Evolutionary conservation across 2,888 invertebrate species (phyloP).

Genomic region (Calameuta pallipes): DNA sequence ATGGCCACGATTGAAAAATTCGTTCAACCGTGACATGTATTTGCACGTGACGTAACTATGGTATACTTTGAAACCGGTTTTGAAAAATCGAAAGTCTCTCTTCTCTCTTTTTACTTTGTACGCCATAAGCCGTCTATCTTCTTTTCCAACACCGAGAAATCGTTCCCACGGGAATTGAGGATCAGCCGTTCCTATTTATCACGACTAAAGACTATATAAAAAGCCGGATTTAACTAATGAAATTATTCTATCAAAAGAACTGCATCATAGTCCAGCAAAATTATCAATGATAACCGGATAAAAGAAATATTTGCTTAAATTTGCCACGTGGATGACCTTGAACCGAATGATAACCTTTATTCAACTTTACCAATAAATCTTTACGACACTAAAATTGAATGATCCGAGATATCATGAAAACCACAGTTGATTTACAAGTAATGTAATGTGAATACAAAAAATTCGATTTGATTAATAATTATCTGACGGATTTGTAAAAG

Average conservation of each 20-base stretch:
- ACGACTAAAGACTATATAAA: neutral
- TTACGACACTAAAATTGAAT: neutral
- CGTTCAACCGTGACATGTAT: neutral
- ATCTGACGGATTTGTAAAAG: too few relatives aligned
- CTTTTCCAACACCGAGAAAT: neutral
- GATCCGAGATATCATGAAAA: neutral
- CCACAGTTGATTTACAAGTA: too few relatives aligned
- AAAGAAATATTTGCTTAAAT: neutral
- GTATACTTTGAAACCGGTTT: neutral
- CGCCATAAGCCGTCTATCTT: neutral
- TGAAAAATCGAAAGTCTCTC: constrained; percentile 7
- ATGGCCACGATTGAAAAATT: neutral
- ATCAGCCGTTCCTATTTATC: neutral
- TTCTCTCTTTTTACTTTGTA: constrained; percentile 9
- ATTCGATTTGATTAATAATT: too few relatives aligned
- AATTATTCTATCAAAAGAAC: neutral
- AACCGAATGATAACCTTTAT: neutral
- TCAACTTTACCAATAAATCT: neutral
- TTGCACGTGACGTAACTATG: neutral
- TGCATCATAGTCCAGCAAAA: neutral
- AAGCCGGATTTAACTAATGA: neutral
- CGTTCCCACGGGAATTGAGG: neutral
- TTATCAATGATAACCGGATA: neutral
- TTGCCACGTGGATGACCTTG: neutral
- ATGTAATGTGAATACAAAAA: too few relatives aligned